Conservation (phyloP, 2,113 vertebrate species). For the Psittacara wagleri region DNA sequence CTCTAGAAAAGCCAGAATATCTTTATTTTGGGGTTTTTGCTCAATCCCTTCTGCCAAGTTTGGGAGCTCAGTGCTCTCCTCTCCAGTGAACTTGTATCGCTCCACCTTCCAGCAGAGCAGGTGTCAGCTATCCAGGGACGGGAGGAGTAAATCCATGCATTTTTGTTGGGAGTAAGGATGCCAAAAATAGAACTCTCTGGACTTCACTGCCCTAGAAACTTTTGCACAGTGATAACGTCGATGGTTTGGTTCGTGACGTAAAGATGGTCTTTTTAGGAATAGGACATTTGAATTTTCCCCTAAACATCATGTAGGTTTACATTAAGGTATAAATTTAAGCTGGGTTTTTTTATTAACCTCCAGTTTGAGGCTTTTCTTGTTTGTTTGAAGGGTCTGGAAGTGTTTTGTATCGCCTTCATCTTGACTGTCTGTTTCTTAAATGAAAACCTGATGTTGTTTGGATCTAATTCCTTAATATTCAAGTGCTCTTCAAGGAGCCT, state of each 20-base stretch:
- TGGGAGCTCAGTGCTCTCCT: background rate
- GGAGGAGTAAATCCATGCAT: background rate
- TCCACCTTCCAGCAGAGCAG: background rate
- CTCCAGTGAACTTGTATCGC: background rate
- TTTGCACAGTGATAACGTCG: background rate
- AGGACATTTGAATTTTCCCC: background rate
- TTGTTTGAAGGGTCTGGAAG: background rate
- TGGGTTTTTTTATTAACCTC: background rate
- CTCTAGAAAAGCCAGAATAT: background rate
- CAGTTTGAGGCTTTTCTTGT: accelerated
- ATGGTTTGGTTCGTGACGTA: background rate
- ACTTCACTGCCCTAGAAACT: background rate
- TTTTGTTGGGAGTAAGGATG: background rate
- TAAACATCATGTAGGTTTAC: background rate
- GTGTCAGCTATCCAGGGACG: background rate
- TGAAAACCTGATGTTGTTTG: background rate
- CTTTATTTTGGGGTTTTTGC: background rate
- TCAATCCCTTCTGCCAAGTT: background rate
- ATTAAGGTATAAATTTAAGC: background rate
- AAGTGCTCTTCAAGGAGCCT: background rate
- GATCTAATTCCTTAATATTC: background rate
- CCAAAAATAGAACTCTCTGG: background rate
- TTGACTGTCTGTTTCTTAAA: background rate
- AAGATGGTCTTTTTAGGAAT: background rate
- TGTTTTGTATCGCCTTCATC: background rate